A percentile compares a stretch with the other conserved stretches of the same genome.
phyloP scores from a whole-genome alignment of 2,797 vertebrate species.

The Pogonophryne albipinna region DNA sequence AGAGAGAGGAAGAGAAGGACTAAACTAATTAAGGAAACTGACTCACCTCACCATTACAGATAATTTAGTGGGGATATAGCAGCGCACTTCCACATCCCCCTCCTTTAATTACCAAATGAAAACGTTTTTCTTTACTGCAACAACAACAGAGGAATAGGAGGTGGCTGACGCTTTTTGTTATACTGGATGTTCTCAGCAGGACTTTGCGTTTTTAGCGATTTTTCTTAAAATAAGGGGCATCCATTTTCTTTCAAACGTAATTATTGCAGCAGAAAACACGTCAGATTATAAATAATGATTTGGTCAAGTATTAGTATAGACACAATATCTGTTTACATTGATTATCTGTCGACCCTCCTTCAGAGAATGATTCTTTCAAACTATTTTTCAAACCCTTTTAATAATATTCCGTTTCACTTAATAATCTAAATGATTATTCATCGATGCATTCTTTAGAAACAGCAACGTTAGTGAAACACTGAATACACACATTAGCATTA shows the following conservation, averaged over 20 bases:
- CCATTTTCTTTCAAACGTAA: neutral
- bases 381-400: neutral
- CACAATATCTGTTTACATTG: neutral
- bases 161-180: neutral
- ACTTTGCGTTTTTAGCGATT: neutral
- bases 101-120: conserved; percentile 59
- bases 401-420: neutral
- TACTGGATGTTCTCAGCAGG: neutral
- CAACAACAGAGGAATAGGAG: conserved; percentile 42
- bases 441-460: neutral
- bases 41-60: conserved; percentile 69
- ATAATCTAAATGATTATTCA: neutral
- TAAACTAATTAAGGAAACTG: conserved; percentile 77
- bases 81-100: conserved; percentile 17
- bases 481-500: neutral
- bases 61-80: conserved; percentile 64
- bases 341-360: neutral
- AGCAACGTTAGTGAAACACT: neutral
- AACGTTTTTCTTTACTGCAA: conserved; percentile 41
- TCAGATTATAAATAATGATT: neutral
- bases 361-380: neutral
- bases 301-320: neutral
- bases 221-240: neutral
- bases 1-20: conserved; percentile 56
- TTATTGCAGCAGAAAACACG: neutral